These are phyloP conservation scores for Drosophila tristis DNA, from an alignment of 1,140 invertebrate genomes.

Conservation along the genomic window DNA sequence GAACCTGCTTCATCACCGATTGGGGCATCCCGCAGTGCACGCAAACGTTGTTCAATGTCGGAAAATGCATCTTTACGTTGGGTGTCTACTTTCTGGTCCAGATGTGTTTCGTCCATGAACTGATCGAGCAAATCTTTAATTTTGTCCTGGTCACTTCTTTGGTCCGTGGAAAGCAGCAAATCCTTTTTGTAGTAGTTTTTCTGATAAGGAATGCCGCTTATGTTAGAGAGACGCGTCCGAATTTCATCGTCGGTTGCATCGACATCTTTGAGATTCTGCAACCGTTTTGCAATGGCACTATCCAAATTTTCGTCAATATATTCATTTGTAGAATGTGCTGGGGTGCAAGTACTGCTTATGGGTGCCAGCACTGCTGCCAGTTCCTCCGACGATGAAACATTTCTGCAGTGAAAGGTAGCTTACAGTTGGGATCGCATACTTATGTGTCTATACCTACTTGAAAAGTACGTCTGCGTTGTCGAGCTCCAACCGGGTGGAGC, in stretches of 20 bases:
- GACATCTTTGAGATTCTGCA: slow-evolving; percentile 86
- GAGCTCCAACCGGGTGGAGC: slow-evolving; percentile 62
- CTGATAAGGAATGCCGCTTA: slow-evolving; percentile 85
- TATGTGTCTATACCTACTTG: slow-evolving; percentile 41
- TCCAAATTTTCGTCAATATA: slow-evolving; percentile 83
- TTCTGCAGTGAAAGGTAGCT: slow-evolving; percentile 32
- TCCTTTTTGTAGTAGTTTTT: slow-evolving; percentile 76
- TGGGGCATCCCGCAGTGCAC: slow-evolving; percentile 79
- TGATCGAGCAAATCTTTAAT: slow-evolving; percentile 87
- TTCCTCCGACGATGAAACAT: slow-evolving; percentile 53
- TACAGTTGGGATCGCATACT: neutral
- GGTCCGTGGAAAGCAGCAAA: slow-evolving; percentile 80
- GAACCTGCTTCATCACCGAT: slow-evolving; percentile 25
- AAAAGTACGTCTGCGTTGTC: slow-evolving; percentile 61
- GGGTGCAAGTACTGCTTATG: slow-evolving; percentile 41
- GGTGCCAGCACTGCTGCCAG: slow-evolving; percentile 71
- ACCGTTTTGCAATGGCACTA: slow-evolving; percentile 85
- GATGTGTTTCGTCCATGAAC: slow-evolving; percentile 86
- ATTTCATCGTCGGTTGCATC: slow-evolving; percentile 84
- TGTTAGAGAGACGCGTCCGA: slow-evolving; percentile 85
- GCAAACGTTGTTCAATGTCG: slow-evolving; percentile 85
- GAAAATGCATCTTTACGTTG: slow-evolving; percentile 85
- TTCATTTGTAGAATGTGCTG: slow-evolving; percentile 30
- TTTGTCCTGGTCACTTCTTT: slow-evolving; percentile 87
- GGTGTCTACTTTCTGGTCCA: slow-evolving; percentile 84